Base-by-base conservation (phyloP, 1,140 invertebrate genomes). In the Meloidogyne chitwoodi region DNA sequence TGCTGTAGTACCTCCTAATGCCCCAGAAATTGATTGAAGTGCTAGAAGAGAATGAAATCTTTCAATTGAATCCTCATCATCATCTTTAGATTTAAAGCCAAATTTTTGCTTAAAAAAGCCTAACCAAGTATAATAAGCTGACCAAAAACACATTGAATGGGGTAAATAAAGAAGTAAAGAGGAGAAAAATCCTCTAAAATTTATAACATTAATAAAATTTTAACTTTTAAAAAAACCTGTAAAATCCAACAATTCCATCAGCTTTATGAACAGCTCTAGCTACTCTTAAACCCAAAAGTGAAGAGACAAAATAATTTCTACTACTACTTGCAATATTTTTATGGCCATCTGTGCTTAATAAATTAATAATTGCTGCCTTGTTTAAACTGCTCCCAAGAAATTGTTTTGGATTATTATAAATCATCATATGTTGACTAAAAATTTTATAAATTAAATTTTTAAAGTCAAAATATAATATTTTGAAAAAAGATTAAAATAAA, bases 381-480 rank as follows among this genome's bases (percentile, higher is more conserved):
- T 70, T 44, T 22, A 44, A 19, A 14, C 14, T 70, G 62, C 63
- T 41, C 8, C 81, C 81, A 29, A 74, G 48, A 68, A 82, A 82
- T 14, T 44, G 29, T 4, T 29, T 66, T 8, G 81, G 81, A 31
- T 84, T 83, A 24, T 84, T 84, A 27, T 82, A 61, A 38, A 82
- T 68, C 81, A 82, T 82, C 81, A 82, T 83, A 44, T 81, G 64
- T 24, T 62, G 64, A 41, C 66, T 41, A 65, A 77, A 81, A 74
- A 69, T 80, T 83, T 24, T 79, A 79, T 66, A n/a, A n/a, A n/a
- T n/a, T n/a, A n/a, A n/a, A n/a, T n/a, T n/a, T n/a, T n/a, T n/a
- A n/a, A n/a, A n/a, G n/a, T n/a, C n/a, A n/a, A n/a, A 80, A 71
- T 80, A 98, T 92, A 94, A 95, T 85, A 98, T 95, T 84, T 74